Conservation (phyloP, 2,797 vertebrate species). For the Gobio occitaniae region DNA sequence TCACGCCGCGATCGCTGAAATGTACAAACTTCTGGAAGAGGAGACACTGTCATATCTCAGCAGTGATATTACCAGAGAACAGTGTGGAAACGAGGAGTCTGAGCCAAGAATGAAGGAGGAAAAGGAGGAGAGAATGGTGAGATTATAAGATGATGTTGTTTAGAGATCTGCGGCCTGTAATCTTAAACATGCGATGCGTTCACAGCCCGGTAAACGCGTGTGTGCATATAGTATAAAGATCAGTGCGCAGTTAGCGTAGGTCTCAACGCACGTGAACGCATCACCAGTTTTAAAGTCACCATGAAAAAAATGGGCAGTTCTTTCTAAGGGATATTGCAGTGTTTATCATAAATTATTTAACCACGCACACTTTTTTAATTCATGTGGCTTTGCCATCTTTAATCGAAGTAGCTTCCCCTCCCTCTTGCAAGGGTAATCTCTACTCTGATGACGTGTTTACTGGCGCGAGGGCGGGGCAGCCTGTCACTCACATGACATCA, state of each 20-base stretch:
- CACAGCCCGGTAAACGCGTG: not conserved
- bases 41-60: conserved; percentile 31
- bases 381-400: not conserved
- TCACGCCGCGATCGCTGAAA: conserved; percentile 73
- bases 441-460: not conserved
- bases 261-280: not conserved
- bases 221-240: conserved; percentile 41
- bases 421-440: not conserved
- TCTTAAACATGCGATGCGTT: conserved; percentile 16
- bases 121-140: conserved; percentile 67
- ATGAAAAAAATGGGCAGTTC: too few species aligned
- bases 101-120: conserved; percentile 47
- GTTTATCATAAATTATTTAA: not conserved
- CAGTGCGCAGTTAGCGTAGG: conserved; percentile 8
- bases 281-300: too few species aligned
- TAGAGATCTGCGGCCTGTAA: conserved; percentile 33
- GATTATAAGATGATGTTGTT: conserved; percentile 35
- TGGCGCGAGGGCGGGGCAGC: not conserved
- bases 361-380: not conserved
- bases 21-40: conserved; percentile 69
- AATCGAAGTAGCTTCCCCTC: not conserved
- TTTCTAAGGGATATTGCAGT: not conserved
- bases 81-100: not conserved
- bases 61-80: conserved; percentile 31
- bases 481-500: not conserved